Percentiles rank a stretch among this genome's conserved stretches.
Evolutionary conservation across 2,113 vertebrate species (phyloP).

Genomic region (Hypanus sabinus): DNA sequence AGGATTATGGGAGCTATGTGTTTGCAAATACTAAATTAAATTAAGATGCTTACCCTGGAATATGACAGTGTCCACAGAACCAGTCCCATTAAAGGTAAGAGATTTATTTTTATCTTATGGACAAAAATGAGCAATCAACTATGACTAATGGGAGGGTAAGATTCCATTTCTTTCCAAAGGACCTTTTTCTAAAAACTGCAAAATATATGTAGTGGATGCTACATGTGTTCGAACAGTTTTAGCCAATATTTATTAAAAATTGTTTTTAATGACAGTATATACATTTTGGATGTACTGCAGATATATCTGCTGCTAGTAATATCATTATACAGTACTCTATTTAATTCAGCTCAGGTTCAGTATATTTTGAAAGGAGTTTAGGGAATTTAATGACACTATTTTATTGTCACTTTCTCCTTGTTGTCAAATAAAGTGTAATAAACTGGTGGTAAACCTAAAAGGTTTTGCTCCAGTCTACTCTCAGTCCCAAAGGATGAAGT

Average conservation of each 20-base stretch:
- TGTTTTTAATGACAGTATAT: not conserved
- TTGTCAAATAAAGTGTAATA: constrained; percentile 24
- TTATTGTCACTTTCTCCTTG: constrained; percentile 24
- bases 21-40: too few relatives aligned
- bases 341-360: not conserved
- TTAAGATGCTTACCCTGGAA: too few relatives aligned
- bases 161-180: not conserved
- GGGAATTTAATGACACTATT: constrained; percentile 2
- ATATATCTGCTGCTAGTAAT: not conserved
- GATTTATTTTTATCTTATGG: not conserved
- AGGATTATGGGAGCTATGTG: too few relatives aligned
- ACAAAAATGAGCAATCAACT: not conserved
- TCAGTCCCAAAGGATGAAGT: constrained; percentile 14
- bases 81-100: not conserved
- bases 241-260: not conserved
- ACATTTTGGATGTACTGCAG: not conserved
- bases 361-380: constrained; percentile 11
- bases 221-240: not conserved
- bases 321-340: not conserved
- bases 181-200: not conserved
- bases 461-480: not conserved
- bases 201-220: not conserved
- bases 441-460: not conserved
- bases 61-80: too few relatives aligned
- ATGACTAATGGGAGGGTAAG: too few relatives aligned